phyloP scores from a whole-genome alignment of 2,888 invertebrate species.

The Leptothorax acervorum region DNA sequence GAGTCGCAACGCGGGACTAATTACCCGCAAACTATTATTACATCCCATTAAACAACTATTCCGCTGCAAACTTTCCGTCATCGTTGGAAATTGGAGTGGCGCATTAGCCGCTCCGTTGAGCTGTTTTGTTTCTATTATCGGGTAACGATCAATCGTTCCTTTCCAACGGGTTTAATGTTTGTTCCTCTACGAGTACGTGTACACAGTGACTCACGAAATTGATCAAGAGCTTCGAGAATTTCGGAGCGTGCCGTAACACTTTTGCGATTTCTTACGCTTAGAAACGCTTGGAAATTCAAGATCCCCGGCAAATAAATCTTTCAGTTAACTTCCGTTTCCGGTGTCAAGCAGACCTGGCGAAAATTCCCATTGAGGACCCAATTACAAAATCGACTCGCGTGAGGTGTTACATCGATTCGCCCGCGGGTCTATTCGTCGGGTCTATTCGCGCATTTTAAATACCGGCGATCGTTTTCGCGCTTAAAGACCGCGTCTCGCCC shows the following conservation, averaged over 20 bases:
- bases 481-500: constrained; percentile 67
- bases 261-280: not conserved
- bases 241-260: not conserved
- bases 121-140: constrained; percentile 80
- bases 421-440: constrained; percentile 49
- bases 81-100: constrained; percentile 72
- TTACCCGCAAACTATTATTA: constrained; percentile 78
- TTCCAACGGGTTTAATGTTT: constrained; percentile 53
- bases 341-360: not conserved
- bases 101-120: constrained; percentile 72
- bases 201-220: not conserved
- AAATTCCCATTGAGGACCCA: not conserved
- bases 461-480: constrained; percentile 67
- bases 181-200: constrained; percentile 33
- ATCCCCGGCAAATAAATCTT: constrained; percentile 3
- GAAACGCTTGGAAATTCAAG: not conserved
- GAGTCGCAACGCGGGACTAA: constrained; percentile 71
- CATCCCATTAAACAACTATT: constrained; percentile 73
- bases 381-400: not conserved
- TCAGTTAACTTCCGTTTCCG: not conserved
- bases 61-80: constrained; percentile 74
- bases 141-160: constrained; percentile 78
- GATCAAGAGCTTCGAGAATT: constrained; percentile 18
- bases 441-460: constrained; percentile 64
- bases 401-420: constrained; percentile 1